Evolutionary conservation across 2,888 invertebrate species (phyloP).

Genomic region (Dryomyza anilis): DNA sequence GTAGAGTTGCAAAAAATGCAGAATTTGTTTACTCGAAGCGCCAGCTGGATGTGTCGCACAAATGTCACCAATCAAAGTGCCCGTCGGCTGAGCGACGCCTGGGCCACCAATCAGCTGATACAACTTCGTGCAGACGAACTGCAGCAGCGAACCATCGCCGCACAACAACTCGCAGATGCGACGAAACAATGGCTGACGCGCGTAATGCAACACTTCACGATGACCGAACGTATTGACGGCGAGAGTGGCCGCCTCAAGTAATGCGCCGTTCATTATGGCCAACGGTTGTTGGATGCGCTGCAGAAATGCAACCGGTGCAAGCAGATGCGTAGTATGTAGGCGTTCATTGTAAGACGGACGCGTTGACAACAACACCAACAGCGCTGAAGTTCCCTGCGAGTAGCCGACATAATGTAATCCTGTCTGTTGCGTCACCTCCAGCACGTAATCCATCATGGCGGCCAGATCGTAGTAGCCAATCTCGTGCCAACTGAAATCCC

Average conservation of each 20-base stretch:
- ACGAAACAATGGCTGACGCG: conserved; percentile 55
- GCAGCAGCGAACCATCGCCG: conserved; percentile 57
- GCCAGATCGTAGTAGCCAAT: conserved; percentile 69
- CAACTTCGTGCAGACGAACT: conserved; percentile 27
- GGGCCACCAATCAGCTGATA: conserved; percentile 60
- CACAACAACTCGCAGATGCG: conserved; percentile 62
- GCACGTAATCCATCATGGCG: conserved; percentile 42
- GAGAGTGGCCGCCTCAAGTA: too few relatives aligned
- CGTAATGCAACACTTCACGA: conserved; percentile 66
- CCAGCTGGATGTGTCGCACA: conserved; percentile 38
- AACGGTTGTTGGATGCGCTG: conserved; percentile 55
- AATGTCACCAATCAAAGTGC: conserved; percentile 27
- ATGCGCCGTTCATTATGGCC: too few relatives aligned
- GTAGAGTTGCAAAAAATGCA: conserved; percentile 37
- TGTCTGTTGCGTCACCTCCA: conserved; percentile 28
- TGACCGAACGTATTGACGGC: conserved; percentile 31
- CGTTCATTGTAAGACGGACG: conserved; percentile 69
- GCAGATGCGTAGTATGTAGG: conserved; percentile 68
- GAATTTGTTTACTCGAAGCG: conserved; percentile 36
- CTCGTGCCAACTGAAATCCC: conserved; percentile 77
- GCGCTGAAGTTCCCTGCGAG: conserved; percentile 75
- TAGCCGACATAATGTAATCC: conserved; percentile 43
- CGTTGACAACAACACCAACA: conserved; percentile 70
- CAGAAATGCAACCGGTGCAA: conserved; percentile 72
- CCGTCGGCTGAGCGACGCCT: conserved; percentile 44